phyloP scores from a whole-genome alignment of 2,888 invertebrate genomes.

The Sarcophaga variegata region DNA sequence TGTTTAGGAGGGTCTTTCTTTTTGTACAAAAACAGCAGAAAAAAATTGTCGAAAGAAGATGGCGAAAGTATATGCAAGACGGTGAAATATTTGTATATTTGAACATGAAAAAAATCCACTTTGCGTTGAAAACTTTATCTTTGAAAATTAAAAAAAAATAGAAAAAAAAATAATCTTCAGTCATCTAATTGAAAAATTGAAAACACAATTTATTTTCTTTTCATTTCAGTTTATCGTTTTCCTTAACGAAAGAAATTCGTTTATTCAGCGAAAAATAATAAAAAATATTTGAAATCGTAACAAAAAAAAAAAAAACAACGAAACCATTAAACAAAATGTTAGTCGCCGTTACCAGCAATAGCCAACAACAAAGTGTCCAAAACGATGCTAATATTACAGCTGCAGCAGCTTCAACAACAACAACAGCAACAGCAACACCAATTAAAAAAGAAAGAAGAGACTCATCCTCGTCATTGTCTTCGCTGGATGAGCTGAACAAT shows the following conservation, averaged over 20 bases:
- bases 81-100: neutral
- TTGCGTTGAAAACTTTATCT: conserved; percentile 9
- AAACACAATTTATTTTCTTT: conserved; percentile 1
- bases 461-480: conserved; percentile 81
- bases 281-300: neutral
- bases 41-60: neutral
- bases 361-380: conserved; percentile 53
- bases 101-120: conserved; percentile 44
- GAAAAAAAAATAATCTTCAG: conserved; percentile 39
- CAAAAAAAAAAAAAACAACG: conserved; percentile 8
- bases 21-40: neutral
- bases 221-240: conserved; percentile 45
- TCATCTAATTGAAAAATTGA: conserved; percentile 51
- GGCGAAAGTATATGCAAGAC: neutral
- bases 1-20: neutral
- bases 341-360: conserved; percentile 60
- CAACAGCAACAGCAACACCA: conserved; percentile 38
- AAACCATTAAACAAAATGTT: conserved; percentile 64
- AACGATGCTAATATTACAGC: conserved; percentile 57
- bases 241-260: neutral
- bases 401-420: conserved; percentile 47
- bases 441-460: conserved; percentile 80
- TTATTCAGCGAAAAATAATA: neutral
- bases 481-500: conserved; percentile 80
- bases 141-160: conserved; percentile 28